These are phyloP conservation scores for Meda fulgida DNA, from an alignment of 2,797 vertebrate genomes.

Conservation along the genomic window DNA sequence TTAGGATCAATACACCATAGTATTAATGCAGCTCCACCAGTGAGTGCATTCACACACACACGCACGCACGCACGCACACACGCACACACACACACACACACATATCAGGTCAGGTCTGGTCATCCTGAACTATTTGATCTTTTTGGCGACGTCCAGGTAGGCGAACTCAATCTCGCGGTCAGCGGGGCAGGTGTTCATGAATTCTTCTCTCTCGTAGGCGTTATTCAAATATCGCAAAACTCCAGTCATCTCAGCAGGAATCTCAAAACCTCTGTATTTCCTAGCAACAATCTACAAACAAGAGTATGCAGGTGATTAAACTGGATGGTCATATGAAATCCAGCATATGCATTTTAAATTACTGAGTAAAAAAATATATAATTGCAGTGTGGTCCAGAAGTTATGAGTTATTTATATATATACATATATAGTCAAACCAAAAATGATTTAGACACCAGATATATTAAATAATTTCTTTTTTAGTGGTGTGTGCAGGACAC, in stretches of 20 bases:
- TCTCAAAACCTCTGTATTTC: conserved; percentile 90
- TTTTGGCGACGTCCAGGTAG: conserved; percentile 77
- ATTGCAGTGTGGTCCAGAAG: too few species aligned
- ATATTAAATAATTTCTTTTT: too few species aligned
- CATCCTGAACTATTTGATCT: conserved; percentile 67
- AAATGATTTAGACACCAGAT: too few species aligned
- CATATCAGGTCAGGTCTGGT: neutral
- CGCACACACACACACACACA: conserved; percentile 23
- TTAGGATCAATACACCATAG: conserved; percentile 28
- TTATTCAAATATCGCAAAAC: conserved; percentile 89
- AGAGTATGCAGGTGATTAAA: neutral
- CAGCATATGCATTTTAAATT: neutral
- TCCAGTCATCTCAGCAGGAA: conserved; percentile 89
- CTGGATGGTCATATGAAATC: neutral
- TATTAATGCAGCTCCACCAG: conserved; percentile 63
- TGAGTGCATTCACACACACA: conserved; percentile 55
- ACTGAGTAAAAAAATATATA: neutral
- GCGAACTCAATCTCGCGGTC: conserved; percentile 88
- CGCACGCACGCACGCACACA: conserved; percentile 17
- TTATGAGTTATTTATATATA: neutral
- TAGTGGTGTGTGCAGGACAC: too few species aligned
- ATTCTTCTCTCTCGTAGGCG: conserved; percentile 90
- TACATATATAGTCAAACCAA: too few species aligned
- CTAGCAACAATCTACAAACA: conserved; percentile 86
- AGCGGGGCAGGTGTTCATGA: conserved; percentile 91